Evolutionary conservation across 1,140 invertebrate genomes (phyloP), one percentile per base, ranked within the genome.

Genomic region (Psix sp.): DNA sequence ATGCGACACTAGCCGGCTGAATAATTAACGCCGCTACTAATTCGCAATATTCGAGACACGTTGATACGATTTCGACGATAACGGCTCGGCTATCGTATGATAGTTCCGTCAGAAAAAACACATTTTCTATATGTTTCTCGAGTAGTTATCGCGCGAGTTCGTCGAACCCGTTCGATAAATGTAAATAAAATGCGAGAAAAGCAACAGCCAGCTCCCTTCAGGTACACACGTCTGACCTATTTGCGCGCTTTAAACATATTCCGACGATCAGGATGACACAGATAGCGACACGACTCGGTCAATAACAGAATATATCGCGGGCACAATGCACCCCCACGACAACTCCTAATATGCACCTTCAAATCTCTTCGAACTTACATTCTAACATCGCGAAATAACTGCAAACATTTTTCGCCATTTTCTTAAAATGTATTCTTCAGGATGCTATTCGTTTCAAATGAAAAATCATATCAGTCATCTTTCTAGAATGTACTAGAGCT

Each of bases 191-290:
- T 16, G 52, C 15, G 70, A 66, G 56, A n/a, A n/a, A n/a, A n/a
- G n/a, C n/a, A n/a, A n/a, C n/a, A n/a, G n/a, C n/a, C n/a, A n/a
- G 54, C 7, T 24, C 7, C 65, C 78, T 78, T 80, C 78, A 77
- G 77, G 80, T 76, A 80, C 82, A 82, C 74, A 67, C 54, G 40
- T 62, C 67, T 79, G 80, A 81, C 80, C 81, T 43, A 79, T 81
- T 82, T 80, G 72, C 73, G 65, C 63, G 75, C 74, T 78, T 81
- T 79, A 76, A 76, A 79, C 72, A 82, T 81, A 80, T 74, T 68
- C 56, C 68, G 77, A 80, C 78, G 77, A 77, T 59, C 75, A 80
- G 63, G 77, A 73, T 71, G 43, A 51, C 60, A 68, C 45, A 62
- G 48, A 73, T 74, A 68, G 49, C 52, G 35, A 18, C 26, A 43